phyloP scores from a whole-genome alignment of 2,797 vertebrate species.

The Chiloscyllium punctatum region DNA sequence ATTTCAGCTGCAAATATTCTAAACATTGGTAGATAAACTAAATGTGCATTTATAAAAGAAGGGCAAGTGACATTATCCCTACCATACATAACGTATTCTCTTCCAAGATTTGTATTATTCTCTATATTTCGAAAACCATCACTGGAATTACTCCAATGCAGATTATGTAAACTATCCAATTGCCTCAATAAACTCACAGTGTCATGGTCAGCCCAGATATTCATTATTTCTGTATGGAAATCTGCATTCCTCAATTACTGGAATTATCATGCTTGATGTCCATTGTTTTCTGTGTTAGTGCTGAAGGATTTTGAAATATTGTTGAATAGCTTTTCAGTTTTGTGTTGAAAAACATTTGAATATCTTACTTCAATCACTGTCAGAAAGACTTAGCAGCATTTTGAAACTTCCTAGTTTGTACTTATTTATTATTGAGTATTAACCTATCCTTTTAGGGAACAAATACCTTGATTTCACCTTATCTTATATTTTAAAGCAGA shows the following conservation, averaged over 20 bases:
- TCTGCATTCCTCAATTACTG: not conserved
- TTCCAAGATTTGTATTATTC: not conserved
- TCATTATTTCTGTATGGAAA: not conserved
- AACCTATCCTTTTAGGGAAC: not conserved
- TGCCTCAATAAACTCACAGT: not conserved
- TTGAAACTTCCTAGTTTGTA: not conserved
- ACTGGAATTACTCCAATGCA: not conserved
- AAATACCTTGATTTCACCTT: not conserved
- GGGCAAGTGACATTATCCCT: not conserved
- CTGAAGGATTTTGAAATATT: not conserved
- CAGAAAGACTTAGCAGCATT: not conserved
- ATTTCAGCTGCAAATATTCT: not conserved
- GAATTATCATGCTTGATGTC: not conserved
- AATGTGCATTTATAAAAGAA: not conserved
- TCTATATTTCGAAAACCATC: not conserved
- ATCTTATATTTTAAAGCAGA: not conserved
- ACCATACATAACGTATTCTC: not conserved
- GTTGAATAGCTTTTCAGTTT: not conserved
- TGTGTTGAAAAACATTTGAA: not conserved
- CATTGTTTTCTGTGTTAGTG: not conserved
- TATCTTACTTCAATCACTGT: not conserved
- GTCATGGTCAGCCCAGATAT: not conserved
- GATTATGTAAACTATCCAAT: not conserved
- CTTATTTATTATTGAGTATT: not conserved
- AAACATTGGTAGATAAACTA: not conserved